Conservation (phyloP, 64 coral and sea anemone genomes). For the Actinia equina region DNA sequence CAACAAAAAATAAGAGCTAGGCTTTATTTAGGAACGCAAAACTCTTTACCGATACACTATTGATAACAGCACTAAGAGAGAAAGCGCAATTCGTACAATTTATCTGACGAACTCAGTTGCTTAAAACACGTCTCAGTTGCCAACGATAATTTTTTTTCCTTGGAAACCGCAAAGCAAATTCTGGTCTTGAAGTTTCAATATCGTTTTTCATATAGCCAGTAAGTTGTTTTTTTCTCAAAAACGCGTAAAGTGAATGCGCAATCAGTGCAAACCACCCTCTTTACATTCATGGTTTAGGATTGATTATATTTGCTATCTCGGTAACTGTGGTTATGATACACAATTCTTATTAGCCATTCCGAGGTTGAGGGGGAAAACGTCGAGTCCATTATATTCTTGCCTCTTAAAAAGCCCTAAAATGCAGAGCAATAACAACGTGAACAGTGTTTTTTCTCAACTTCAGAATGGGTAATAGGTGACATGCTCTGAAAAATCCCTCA, state of each 20-base stretch:
- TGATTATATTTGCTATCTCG: neutral
- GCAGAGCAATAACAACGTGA: too few species aligned
- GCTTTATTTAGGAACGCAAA: too few species aligned
- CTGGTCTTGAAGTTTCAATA: neutral
- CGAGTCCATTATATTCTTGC: too few species aligned
- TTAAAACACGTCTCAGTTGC: neutral
- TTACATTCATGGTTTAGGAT: neutral
- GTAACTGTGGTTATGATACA: neutral
- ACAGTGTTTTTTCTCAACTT: too few species aligned
- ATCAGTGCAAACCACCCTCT: neutral
- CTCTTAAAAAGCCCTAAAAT: too few species aligned
- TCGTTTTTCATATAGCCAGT: neutral
- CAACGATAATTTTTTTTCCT: neutral
- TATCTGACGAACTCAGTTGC: neutral
- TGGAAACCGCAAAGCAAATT: neutral
- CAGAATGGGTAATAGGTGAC: neutral
- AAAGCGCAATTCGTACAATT: neutral
- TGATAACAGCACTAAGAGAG: neutral
- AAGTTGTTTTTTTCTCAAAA: neutral
- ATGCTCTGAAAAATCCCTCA: too few species aligned
- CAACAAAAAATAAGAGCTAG: neutral
- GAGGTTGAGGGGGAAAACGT: too few species aligned
- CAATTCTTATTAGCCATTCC: too few species aligned
- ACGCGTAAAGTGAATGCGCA: neutral
- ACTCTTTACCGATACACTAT: too few species aligned